phyloP scores from a whole-genome alignment of 1,140 invertebrate genomes.

The Maconellicoccus hirsutus region DNA sequence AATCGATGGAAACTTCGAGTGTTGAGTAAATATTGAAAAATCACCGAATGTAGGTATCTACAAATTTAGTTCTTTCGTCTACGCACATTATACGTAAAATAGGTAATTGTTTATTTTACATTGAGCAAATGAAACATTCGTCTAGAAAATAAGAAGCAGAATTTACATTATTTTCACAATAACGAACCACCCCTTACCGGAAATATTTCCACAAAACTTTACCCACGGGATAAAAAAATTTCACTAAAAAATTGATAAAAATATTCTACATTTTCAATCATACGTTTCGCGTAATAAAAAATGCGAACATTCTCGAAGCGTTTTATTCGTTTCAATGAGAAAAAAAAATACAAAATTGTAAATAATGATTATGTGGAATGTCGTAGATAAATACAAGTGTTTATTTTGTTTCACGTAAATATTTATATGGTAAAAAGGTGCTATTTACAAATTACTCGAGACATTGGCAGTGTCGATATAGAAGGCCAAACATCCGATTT shows the following conservation, averaged over 20 bases:
- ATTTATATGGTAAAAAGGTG: not conserved
- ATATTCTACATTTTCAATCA: not conserved
- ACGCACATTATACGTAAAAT: no score
- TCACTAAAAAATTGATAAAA: not conserved
- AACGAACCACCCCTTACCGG: no score
- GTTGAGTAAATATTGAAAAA: not conserved
- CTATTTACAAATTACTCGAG: not conserved
- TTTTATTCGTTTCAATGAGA: not conserved
- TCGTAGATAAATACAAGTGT: not conserved
- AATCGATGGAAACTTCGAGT: not conserved
- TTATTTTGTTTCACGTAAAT: not conserved
- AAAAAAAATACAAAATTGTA: not conserved
- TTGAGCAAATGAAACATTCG: no score
- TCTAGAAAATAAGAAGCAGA: no score
- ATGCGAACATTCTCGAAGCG: no score
- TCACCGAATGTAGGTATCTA: no score
- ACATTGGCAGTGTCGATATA: not conserved
- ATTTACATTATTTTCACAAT: no score
- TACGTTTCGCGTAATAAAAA: no score
- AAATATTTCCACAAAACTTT: no score
- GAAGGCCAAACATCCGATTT: not conserved
- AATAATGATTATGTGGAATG: not conserved
- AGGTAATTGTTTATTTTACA: no score
- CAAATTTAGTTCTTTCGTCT: no score
- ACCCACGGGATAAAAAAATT: no score